Conservation (phyloP, 1,140 invertebrate genomes). For the Drosophila ohnishii region DNA sequence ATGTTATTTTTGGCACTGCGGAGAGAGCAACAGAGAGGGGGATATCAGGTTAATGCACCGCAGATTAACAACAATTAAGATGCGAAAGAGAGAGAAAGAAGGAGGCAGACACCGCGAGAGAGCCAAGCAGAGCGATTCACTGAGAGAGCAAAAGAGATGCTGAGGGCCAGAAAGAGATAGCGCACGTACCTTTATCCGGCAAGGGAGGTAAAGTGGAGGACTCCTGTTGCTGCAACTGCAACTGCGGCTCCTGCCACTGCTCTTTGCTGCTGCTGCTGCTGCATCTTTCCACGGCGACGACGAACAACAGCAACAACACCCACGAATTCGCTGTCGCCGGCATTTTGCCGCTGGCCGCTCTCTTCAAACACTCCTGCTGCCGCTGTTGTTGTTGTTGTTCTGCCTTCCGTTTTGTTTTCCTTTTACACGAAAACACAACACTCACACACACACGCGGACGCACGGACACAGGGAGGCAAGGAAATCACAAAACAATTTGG, state of each 20-base stretch:
- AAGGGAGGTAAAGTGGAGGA: constrained; percentile 51
- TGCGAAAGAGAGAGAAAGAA: constrained; percentile 1
- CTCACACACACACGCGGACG: constrained; percentile 1
- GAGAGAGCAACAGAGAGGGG: background rate
- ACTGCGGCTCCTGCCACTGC: constrained; percentile 52
- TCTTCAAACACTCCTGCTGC: constrained; percentile 21
- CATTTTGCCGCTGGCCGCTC: constrained; percentile 67
- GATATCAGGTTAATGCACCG: constrained; percentile 58
- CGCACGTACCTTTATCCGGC: constrained; percentile 65
- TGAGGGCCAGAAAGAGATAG: constrained; percentile 32
- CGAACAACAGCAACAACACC: constrained; percentile 67
- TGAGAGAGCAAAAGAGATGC: constrained; percentile 25
- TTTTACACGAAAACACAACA: constrained; percentile 47
- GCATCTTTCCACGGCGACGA: constrained; percentile 42
- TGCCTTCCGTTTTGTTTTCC: constrained; percentile 44
- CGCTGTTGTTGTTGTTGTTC: constrained; percentile 38
- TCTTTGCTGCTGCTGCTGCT: constrained; percentile 46
- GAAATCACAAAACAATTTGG: constrained; percentile 30
- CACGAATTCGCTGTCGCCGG: constrained; percentile 71
- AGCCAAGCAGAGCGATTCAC: background rate
- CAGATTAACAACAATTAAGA: constrained; percentile 62
- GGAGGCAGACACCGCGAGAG: background rate
- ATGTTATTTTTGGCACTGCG: constrained; percentile 74
- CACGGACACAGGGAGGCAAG: constrained; percentile 20
- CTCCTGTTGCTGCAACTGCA: constrained; percentile 75